Evolutionary conservation across 64 coral and sea anemone species (phyloP).

Genomic region (Porites lutea): DNA sequence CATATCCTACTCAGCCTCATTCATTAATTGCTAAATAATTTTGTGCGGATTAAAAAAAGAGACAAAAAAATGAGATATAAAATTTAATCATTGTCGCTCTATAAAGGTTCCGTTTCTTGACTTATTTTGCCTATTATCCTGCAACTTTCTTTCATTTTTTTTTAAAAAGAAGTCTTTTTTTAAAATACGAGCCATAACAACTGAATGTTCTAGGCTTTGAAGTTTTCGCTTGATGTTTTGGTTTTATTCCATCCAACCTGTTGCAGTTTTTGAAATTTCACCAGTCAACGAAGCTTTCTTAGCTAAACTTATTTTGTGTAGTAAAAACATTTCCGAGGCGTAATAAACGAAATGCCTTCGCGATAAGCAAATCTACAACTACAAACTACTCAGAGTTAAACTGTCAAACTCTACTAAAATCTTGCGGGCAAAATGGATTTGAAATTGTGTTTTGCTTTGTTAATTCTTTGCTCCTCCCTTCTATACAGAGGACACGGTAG

Average conservation of each 20-base stretch:
- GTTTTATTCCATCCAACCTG: not conserved
- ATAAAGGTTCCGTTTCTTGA: too few relatives aligned
- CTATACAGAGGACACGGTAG: not conserved
- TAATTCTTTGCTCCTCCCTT: not conserved
- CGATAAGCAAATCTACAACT: constrained; percentile 19
- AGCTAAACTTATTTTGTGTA: not conserved
- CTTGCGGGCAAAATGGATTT: not conserved
- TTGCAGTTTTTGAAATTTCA: constrained; percentile 10
- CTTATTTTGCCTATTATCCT: too few relatives aligned
- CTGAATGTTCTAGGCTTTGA: not conserved
- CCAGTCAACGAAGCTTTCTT: not conserved
- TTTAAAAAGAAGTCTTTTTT: too few relatives aligned
- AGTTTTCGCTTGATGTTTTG: not conserved
- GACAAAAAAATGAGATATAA: too few relatives aligned
- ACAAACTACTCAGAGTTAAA: too few relatives aligned
- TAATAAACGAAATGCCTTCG: constrained; percentile 7
- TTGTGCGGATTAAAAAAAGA: too few relatives aligned
- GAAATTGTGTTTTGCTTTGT: not conserved
- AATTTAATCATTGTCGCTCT: too few relatives aligned
- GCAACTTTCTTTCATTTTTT: too few relatives aligned
- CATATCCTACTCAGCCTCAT: too few relatives aligned
- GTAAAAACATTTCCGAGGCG: constrained; percentile 1
- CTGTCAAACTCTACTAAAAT: too few relatives aligned
- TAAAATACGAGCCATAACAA: not conserved
- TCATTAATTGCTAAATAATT: too few relatives aligned